phyloP scores from a whole-genome alignment of 2,888 invertebrate genomes.

The Acanthococcus lagerstroemiae region DNA sequence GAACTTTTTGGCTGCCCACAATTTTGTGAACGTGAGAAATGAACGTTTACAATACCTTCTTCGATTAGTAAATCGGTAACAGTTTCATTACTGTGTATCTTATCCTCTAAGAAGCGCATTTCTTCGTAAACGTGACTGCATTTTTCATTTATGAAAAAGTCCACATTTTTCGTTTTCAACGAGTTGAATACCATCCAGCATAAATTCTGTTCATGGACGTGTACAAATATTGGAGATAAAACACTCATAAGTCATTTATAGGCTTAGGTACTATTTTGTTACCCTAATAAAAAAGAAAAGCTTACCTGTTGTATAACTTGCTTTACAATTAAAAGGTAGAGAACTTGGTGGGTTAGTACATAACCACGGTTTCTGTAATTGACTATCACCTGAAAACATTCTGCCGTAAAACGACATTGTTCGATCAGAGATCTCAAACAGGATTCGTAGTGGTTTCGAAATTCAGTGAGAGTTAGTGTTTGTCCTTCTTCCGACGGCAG shows the following conservation, averaged over 20 bases:
- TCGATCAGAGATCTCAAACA: neutral
- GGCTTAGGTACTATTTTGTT: too few species aligned
- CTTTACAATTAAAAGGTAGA: constrained; percentile 1
- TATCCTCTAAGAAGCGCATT: neutral
- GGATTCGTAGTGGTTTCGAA: neutral
- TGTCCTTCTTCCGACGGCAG: neutral
- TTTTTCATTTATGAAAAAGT: neutral
- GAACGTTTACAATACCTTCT: too few species aligned
- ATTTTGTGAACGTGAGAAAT: too few species aligned
- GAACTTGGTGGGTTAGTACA: constrained; percentile 6
- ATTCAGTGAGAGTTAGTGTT: too few species aligned
- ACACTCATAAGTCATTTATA: neutral
- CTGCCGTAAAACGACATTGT: neutral
- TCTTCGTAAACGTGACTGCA: neutral
- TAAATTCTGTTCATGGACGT: too few species aligned
- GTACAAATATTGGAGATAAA: too few species aligned
- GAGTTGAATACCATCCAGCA: neutral
- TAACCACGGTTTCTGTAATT: neutral
- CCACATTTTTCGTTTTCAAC: neutral
- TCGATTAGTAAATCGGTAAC: constrained; percentile 6
- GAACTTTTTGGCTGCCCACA: too few species aligned
- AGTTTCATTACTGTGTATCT: neutral
- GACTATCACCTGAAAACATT: neutral
- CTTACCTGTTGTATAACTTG: constrained; percentile 4
- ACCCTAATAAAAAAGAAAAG: too few species aligned